Conservation (phyloP, 2,113 vertebrate genomes). For the Ranitomeya variabilis region DNA sequence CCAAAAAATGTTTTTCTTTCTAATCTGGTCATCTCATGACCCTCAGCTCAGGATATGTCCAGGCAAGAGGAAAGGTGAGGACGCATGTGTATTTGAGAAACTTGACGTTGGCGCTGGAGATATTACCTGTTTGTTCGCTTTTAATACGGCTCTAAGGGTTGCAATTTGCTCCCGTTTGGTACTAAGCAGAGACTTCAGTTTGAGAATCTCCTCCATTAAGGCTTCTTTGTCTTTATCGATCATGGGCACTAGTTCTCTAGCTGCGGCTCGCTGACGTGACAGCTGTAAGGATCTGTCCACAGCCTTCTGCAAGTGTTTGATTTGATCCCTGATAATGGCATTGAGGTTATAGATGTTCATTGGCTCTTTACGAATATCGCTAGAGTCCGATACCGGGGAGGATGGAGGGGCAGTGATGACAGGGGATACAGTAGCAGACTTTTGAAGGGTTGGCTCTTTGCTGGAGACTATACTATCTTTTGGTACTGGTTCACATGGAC, state of each 20-base stretch:
- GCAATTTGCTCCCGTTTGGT: slow-evolving; percentile 98
- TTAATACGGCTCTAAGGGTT: slow-evolving; percentile 91
- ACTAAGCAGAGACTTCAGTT: slow-evolving; percentile 94
- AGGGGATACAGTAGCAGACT: slow-evolving; percentile 78
- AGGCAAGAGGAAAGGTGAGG: too few species aligned
- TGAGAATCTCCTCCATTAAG: slow-evolving; percentile 96
- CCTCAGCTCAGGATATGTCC: too few species aligned
- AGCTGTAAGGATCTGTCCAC: slow-evolving; percentile 94
- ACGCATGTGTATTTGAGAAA: background rate
- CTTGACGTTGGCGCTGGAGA: background rate
- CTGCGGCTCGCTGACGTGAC: slow-evolving; percentile 90
- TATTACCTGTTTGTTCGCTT: slow-evolving; percentile 96
- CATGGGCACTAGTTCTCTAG: slow-evolving; percentile 88
- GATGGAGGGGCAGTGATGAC: slow-evolving; percentile 82
- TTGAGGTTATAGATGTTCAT: slow-evolving; percentile 99
- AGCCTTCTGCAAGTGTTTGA: slow-evolving; percentile 95
- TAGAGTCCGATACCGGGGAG: slow-evolving; percentile 80
- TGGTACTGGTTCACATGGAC: slow-evolving; percentile 78
- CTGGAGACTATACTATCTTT: slow-evolving; percentile 75
- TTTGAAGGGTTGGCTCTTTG: slow-evolving; percentile 80
- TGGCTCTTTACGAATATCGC: slow-evolving; percentile 93
- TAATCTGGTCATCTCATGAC: too few species aligned
- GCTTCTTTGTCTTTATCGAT: slow-evolving; percentile 95
- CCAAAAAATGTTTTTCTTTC: too few species aligned
- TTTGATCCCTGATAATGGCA: slow-evolving; percentile 97